A percentile compares a stretch with the other conserved stretches of the same genome.
Evolutionary conservation across 2,888 invertebrate genomes (phyloP).

Genomic region (Mythimna pallens): DNA sequence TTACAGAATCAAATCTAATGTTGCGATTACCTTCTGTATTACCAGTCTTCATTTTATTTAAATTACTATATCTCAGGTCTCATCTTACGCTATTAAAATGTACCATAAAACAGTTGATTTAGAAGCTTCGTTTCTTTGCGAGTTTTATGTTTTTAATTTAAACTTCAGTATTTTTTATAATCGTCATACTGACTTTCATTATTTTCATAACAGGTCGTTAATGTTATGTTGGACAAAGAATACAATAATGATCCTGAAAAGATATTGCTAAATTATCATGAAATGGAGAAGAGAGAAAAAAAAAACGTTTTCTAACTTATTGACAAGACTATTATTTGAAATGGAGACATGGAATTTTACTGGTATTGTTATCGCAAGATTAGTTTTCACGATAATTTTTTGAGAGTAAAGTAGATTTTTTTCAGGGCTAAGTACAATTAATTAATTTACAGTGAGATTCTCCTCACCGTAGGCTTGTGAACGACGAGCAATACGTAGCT

Average conservation of each 20-base stretch:
- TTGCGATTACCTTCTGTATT: background rate
- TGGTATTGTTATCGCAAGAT: no score
- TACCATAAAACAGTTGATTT: constrained; percentile 39
- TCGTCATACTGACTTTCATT: constrained; percentile 42
- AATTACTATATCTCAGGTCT: constrained; percentile 3
- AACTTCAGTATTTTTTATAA: constrained; percentile 38
- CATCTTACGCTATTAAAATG: constrained; percentile 31
- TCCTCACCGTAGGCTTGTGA: no score
- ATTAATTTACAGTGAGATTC: no score
- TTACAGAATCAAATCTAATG: background rate
- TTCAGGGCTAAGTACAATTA: no score
- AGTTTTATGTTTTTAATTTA: constrained; percentile 54
- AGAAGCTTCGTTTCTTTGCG: constrained; percentile 11
- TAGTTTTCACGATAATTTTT: no score
- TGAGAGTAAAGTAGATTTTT: no score
- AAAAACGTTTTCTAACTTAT: background rate
- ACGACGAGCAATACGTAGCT: no score
- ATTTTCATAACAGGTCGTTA: constrained; percentile 18
- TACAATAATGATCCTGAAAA: background rate
- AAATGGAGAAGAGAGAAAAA: background rate
- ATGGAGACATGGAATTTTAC: no score
- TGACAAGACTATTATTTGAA: no score
- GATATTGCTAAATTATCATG: background rate
- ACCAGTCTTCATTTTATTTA: constrained; percentile 13
- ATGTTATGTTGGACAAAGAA: background rate